phyloP scores from a whole-genome alignment of 2,888 invertebrate species.

The Rhamnusium bicolor region DNA sequence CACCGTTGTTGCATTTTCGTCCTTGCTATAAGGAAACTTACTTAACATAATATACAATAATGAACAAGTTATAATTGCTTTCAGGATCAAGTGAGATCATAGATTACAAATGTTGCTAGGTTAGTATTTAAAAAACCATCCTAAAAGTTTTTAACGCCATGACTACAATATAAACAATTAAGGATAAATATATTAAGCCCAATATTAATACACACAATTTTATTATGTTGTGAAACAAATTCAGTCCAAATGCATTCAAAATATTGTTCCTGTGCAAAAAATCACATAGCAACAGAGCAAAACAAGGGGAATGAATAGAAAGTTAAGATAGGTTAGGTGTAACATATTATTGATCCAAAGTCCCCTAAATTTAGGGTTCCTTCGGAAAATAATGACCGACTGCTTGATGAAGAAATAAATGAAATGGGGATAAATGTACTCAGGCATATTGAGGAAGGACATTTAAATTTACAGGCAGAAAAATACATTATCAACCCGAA shows the following conservation, averaged over 20 bases:
- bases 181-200: too few species aligned
- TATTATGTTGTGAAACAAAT: not conserved
- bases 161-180: too few species aligned
- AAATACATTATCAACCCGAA: not conserved
- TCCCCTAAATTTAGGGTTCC: conserved; percentile 41
- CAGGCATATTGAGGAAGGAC: conserved; percentile 13
- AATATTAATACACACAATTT: too few species aligned
- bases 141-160: too few species aligned
- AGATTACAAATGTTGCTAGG: too few species aligned
- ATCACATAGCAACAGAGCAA: conserved; percentile 23
- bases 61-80: too few species aligned
- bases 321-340: conserved; percentile 31
- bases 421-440: conserved; percentile 21
- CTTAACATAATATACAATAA: too few species aligned
- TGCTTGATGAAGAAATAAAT: conserved; percentile 37
- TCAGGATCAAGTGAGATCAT: too few species aligned
- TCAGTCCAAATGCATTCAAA: not conserved
- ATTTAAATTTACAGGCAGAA: not conserved
- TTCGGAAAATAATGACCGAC: conserved; percentile 32
- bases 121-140: too few species aligned
- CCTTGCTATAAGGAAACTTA: too few species aligned
- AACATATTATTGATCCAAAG: conserved; percentile 38
- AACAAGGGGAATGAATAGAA: not conserved
- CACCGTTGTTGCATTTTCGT: too few species aligned
- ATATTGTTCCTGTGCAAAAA: not conserved